phyloP scores from a whole-genome alignment of 2,113 vertebrate genomes.

The Scortum barcoo region DNA sequence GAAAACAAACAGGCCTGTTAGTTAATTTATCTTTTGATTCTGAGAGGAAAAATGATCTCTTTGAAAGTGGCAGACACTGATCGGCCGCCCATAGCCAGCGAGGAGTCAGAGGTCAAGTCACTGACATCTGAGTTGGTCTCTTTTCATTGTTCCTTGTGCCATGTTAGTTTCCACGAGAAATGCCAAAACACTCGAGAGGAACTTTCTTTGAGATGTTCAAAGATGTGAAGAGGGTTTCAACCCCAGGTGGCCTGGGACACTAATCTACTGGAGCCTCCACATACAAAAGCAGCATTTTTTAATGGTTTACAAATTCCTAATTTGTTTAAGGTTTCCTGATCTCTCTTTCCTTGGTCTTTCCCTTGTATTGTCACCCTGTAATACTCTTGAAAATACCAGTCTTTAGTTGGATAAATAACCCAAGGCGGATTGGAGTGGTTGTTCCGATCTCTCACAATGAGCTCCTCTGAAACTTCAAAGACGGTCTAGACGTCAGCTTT shows the following conservation, averaged over 20 bases:
- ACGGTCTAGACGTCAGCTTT: constrained; percentile 62
- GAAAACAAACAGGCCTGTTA: constrained; percentile 12
- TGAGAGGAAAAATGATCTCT: not conserved
- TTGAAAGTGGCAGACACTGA: constrained; percentile 17
- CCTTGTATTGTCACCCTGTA: constrained; percentile 62
- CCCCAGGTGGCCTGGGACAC: constrained; percentile 62
- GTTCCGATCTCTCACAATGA: constrained; percentile 60
- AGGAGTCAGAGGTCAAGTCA: constrained; percentile 60
- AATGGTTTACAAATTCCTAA: constrained; percentile 67
- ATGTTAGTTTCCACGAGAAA: constrained; percentile 37
- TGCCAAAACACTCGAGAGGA: constrained; percentile 46
- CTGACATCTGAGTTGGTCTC: constrained; percentile 49
- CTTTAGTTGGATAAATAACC: constrained; percentile 80
- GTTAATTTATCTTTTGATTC: constrained; percentile 22
- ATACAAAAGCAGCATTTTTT: constrained; percentile 56
- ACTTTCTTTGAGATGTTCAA: constrained; percentile 50
- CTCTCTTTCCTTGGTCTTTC: constrained; percentile 58
- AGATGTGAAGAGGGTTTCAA: constrained; percentile 33
- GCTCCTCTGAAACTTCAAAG: constrained; percentile 80
- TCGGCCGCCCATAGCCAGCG: not conserved
- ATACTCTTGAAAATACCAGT: constrained; percentile 68
- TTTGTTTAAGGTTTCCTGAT: constrained; percentile 69
- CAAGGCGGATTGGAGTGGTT: constrained; percentile 59
- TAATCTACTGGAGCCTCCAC: constrained; percentile 55
- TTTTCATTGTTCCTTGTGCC: constrained; percentile 38